Evolutionary conservation across 2,797 vertebrate genomes (phyloP).

Genomic region (Pipistrellus pipistrellus): DNA sequence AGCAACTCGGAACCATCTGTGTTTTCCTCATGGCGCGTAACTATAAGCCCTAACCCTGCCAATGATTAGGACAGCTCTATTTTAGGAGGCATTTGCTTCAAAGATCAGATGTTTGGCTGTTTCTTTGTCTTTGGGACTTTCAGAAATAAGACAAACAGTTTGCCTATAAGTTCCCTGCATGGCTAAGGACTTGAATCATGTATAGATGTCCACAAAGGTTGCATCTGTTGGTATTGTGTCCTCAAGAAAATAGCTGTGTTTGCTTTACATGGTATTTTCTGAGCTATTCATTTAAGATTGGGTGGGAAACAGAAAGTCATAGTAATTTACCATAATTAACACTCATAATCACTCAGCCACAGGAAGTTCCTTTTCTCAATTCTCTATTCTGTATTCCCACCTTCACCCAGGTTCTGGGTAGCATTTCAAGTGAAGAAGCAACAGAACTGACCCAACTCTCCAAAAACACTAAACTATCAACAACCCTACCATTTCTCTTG

Average conservation of each 20-base stretch:
- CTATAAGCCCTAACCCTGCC: constrained; percentile 57
- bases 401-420: constrained; percentile 18
- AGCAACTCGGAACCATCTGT: constrained; percentile 55
- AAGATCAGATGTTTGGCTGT: constrained; percentile 76
- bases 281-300: constrained; percentile 29
- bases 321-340: constrained; percentile 57
- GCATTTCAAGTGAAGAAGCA: constrained; percentile 26
- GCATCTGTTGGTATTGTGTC: constrained; percentile 22
- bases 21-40: constrained; percentile 51
- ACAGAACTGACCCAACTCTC: background rate
- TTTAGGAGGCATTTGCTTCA: constrained; percentile 75
- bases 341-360: constrained; percentile 8
- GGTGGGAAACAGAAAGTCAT: background rate
- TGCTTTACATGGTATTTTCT: constrained; percentile 56
- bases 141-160: constrained; percentile 73
- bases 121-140: constrained; percentile 74
- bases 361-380: background rate
- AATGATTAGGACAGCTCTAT: constrained; percentile 74
- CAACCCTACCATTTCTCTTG: background rate
- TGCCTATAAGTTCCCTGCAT: constrained; percentile 44
- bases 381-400: background rate
- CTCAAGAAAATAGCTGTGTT: constrained; percentile 61
- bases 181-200: constrained; percentile 52
- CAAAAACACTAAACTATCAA: background rate
- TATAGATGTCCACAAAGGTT: constrained; percentile 64